Evolutionary conservation across 2,888 invertebrate genomes (phyloP).

Genomic region (Eilema depressum): DNA sequence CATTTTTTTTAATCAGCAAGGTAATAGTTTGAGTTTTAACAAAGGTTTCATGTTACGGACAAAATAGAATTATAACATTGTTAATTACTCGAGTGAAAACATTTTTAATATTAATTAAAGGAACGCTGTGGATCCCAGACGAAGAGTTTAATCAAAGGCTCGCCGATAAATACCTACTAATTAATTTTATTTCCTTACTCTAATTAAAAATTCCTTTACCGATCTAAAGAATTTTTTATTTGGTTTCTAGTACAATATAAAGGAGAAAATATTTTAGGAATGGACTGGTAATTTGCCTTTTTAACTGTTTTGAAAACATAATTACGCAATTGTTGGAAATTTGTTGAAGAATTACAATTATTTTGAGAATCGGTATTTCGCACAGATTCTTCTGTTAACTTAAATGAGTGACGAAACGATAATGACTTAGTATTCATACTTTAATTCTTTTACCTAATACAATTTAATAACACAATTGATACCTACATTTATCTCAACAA

Average conservation of each 20-base stretch:
- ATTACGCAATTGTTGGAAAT: background rate
- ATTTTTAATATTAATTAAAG: conserved; percentile 65
- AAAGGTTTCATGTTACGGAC: conserved; percentile 35
- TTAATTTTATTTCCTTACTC: conserved; percentile 62
- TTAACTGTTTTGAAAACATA: conserved; percentile 4
- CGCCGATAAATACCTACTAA: conserved; percentile 68
- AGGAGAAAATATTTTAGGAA: conserved; percentile 14
- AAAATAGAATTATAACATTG: conserved; percentile 44
- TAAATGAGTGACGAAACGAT: no score
- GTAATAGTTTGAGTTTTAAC: conserved; percentile 12
- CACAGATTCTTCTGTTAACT: background rate
- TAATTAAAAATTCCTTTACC: conserved; percentile 55
- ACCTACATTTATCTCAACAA: no score
- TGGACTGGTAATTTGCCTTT: conserved; percentile 12
- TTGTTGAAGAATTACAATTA: conserved; percentile 23
- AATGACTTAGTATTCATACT: background rate
- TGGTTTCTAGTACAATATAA: conserved; percentile 28
- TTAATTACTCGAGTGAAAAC: conserved; percentile 56
- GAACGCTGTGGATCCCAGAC: conserved; percentile 54
- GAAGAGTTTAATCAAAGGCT: conserved; percentile 68
- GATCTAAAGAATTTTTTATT: conserved; percentile 37
- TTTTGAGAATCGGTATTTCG: background rate
- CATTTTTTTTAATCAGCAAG: background rate
- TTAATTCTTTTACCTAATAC: no score
- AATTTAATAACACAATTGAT: background rate